Percentiles rank a stretch among this genome's conserved stretches.
These are phyloP conservation scores for Diadumene lineata DNA, from an alignment of 92 coral and sea anemone species.

Conservation along the genomic window DNA sequence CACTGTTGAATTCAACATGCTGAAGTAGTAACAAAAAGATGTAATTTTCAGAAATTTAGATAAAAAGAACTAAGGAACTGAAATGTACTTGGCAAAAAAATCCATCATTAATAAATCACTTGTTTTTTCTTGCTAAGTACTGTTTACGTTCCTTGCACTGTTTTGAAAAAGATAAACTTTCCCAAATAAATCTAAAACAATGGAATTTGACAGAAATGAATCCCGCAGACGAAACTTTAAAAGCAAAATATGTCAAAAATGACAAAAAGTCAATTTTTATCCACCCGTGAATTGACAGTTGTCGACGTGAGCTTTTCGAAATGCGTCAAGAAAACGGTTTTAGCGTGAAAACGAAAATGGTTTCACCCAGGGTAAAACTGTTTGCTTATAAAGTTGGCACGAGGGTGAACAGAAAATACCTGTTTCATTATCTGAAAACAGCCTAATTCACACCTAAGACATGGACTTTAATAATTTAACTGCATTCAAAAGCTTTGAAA, in stretches of 20 bases:
- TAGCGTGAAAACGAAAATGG: neutral
- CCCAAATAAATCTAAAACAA: neutral
- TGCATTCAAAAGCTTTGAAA: neutral
- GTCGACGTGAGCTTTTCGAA: neutral
- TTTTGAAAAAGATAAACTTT: neutral
- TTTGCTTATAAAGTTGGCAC: constrained; percentile 2
- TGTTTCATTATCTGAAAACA: constrained; percentile 4
- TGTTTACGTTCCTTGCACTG: neutral
- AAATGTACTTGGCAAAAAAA: neutral
- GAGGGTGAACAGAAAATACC: constrained; percentile 11
- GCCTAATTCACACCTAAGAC: neutral
- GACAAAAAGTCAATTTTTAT: neutral
- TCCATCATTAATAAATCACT: neutral
- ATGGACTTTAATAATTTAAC: neutral
- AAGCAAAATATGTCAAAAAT: neutral
- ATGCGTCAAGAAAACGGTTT: neutral
- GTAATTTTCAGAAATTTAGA: neutral
- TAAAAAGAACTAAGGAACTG: neutral
- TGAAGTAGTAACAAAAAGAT: neutral
- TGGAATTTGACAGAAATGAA: neutral
- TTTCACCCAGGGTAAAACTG: neutral
- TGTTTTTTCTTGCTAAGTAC: neutral
- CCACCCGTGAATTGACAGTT: neutral
- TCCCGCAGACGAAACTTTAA: neutral
- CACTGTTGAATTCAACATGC: neutral